phyloP scores from a whole-genome alignment of 2,797 vertebrate species.

The Zalophus californianus region DNA sequence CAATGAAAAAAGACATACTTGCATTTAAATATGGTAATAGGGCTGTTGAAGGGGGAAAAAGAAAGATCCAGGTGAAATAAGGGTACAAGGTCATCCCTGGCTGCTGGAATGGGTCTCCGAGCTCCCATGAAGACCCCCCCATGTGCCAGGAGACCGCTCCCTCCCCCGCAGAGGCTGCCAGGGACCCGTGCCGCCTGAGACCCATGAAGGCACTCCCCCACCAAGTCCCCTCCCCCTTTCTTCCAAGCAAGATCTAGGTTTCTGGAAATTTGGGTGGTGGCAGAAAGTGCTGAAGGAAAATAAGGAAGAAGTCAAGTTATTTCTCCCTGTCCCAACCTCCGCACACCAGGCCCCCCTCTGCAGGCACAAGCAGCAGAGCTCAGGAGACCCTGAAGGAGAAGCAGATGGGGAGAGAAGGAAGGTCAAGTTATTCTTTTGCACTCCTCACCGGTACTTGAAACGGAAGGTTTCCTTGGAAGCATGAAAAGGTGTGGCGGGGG shows the following conservation, averaged over 20 bases:
- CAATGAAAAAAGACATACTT: constrained; percentile 90
- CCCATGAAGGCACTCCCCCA: neutral
- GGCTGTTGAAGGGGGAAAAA: constrained; percentile 87
- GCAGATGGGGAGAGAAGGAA: neutral
- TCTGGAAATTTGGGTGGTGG: constrained; percentile 67
- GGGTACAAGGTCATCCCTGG: constrained; percentile 61
- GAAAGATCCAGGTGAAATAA: constrained; percentile 86
- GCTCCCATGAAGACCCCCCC: constrained; percentile 5
- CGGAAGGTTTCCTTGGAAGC: constrained; percentile 77
- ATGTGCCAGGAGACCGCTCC: neutral
- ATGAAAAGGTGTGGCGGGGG: constrained; percentile 39
- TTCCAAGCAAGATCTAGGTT: constrained; percentile 70
- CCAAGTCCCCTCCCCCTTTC: constrained; percentile 63
- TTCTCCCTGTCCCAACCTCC: neutral
- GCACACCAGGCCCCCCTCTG: neutral
- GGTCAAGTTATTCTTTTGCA: constrained; percentile 62
- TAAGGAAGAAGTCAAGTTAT: constrained; percentile 73
- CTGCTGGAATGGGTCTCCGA: constrained; percentile 14
- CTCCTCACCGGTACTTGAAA: constrained; percentile 76
- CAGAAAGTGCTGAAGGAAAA: constrained; percentile 63
- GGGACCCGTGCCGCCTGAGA: neutral
- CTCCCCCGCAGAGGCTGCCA: neutral
- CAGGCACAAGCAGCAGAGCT: neutral
- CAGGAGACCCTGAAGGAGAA: neutral
- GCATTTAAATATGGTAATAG: constrained; percentile 92